phyloP scores from a whole-genome alignment of 2,113 vertebrate genomes.

The Laticauda colubrina region DNA sequence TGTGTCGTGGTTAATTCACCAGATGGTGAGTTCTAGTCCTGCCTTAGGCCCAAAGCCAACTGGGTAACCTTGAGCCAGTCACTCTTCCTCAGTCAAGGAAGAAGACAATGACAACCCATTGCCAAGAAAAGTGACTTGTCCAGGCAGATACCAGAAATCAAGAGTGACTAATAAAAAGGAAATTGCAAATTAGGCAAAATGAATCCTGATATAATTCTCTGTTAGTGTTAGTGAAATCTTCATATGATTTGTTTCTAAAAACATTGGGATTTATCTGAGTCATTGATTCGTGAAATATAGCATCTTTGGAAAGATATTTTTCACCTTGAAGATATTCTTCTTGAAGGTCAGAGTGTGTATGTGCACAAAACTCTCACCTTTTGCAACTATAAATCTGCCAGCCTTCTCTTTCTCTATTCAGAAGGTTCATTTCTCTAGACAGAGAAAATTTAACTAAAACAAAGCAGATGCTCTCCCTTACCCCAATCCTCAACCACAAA shows the following conservation, averaged over 20 bases:
- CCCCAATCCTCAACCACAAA: neutral
- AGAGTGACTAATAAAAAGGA: neutral
- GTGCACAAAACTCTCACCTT: conserved; percentile 23
- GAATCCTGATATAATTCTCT: no score
- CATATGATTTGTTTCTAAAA: conserved; percentile 48
- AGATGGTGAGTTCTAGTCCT: neutral
- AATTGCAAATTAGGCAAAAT: neutral
- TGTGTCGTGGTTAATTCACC: neutral
- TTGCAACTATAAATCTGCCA: conserved; percentile 46
- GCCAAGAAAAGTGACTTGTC: neutral
- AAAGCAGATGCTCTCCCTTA: neutral
- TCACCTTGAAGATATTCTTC: conserved; percentile 56
- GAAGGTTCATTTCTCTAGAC: conserved; percentile 4
- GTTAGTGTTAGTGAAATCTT: conserved; percentile 41
- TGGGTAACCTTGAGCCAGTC: neutral
- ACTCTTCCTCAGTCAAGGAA: neutral
- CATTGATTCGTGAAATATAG: conserved; percentile 65
- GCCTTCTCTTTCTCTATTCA: conserved; percentile 41
- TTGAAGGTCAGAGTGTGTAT: conserved; percentile 56
- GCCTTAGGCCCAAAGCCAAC: neutral
- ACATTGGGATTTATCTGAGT: conserved; percentile 43
- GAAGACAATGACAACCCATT: neutral
- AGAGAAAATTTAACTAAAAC: neutral
- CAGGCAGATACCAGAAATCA: neutral
- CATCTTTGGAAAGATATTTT: conserved; percentile 51